These are phyloP conservation scores for Acanthurus leucopareius DNA, from an alignment of 2,797 vertebrate species.

Conservation along the genomic window DNA sequence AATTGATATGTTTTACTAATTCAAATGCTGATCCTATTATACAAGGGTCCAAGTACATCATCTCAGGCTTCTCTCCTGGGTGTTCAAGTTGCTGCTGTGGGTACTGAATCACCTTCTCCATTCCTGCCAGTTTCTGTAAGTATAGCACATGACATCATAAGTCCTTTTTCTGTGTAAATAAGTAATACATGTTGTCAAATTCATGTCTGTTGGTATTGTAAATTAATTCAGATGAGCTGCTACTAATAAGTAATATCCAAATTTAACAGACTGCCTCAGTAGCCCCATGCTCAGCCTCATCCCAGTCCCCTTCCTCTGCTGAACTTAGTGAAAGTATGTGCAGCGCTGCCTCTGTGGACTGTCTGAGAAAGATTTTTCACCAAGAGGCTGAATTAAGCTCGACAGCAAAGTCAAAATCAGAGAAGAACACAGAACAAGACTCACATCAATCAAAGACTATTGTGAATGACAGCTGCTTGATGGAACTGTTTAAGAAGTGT, in stretches of 20 bases:
- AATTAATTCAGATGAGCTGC: background rate
- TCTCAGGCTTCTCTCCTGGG: background rate
- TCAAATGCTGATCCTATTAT: too few species aligned
- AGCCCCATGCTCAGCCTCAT: background rate
- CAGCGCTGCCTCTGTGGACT: background rate
- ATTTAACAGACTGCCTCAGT: background rate
- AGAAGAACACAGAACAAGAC: background rate
- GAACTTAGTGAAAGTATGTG: background rate
- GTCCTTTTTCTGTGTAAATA: background rate
- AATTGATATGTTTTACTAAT: too few species aligned
- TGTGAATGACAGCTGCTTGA: conserved; percentile 45
- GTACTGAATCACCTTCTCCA: background rate
- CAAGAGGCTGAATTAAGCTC: conserved; percentile 3
- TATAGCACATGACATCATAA: background rate
- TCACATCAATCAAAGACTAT: conserved; percentile 26
- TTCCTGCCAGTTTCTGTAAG: conserved; percentile 2
- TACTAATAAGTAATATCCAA: background rate
- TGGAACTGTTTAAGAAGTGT: conserved; percentile 46
- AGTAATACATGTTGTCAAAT: background rate
- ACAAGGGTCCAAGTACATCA: background rate
- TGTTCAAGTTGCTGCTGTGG: background rate
- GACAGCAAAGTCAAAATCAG: background rate
- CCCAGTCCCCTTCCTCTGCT: background rate
- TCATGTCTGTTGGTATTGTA: background rate
- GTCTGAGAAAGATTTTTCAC: conserved; percentile 3